These are phyloP conservation scores for Ctenosaura bakeri DNA, from an alignment of 2,797 vertebrate species.

Conservation along the genomic window DNA sequence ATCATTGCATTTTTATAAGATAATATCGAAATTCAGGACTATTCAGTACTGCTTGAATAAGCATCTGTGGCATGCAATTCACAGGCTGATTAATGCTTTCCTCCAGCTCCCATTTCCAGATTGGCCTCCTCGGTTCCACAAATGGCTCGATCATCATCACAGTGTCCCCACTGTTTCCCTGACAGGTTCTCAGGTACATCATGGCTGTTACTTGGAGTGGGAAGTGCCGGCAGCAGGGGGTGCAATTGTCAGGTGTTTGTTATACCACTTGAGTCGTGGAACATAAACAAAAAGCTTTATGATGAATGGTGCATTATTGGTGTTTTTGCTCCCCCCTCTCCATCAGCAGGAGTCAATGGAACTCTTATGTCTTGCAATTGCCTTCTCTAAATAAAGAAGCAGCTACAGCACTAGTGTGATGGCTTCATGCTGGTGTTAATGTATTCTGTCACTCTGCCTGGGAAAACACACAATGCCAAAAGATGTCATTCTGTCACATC, in stretches of 20 bases:
- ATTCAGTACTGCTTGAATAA: not conserved
- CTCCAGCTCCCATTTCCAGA: not conserved
- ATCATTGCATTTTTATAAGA: not conserved
- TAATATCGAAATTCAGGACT: not conserved
- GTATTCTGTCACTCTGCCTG: conserved; percentile 51
- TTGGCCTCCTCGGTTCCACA: not conserved
- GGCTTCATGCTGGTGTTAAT: conserved; percentile 62
- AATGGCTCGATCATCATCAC: not conserved
- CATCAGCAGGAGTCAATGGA: conserved; percentile 41
- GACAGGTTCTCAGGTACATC: conserved; percentile 4
- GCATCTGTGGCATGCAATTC: not conserved
- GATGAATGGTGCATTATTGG: conserved; percentile 26
- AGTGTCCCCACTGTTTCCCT: not conserved
- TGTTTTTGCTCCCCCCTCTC: not conserved
- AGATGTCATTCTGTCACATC: not conserved
- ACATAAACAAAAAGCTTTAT: not conserved
- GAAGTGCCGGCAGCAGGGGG: not conserved
- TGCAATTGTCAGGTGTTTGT: not conserved
- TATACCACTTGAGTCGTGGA: conserved; percentile 1
- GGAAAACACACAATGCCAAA: not conserved
- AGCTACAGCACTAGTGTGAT: not conserved
- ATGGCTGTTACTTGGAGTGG: not conserved
- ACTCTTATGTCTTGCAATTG: not conserved
- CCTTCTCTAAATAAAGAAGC: conserved; percentile 49
- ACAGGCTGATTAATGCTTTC: not conserved